phyloP scores from a whole-genome alignment of 1,140 invertebrate species.

The Solenopsis invicta region DNA sequence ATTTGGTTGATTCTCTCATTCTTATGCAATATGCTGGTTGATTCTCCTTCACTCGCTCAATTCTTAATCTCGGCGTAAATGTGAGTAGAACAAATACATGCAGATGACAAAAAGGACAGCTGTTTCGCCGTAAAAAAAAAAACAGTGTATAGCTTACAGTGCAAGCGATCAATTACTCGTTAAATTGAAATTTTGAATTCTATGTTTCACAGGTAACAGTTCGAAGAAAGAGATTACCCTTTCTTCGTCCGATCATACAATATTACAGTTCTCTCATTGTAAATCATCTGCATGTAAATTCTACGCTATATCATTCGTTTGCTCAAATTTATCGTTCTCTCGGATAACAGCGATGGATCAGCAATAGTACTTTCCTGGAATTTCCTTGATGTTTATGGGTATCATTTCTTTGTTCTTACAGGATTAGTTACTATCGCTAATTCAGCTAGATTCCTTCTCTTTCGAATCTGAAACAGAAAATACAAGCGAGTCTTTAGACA shows the following conservation, averaged over 20 bases:
- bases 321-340: constrained; percentile 26
- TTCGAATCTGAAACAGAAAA: constrained; percentile 85
- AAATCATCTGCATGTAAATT: constrained; percentile 65
- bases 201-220: not conserved
- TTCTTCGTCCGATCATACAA: not conserved
- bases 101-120: constrained; percentile 48
- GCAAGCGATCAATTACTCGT: constrained; percentile 29
- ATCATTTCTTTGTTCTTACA: constrained; percentile 59
- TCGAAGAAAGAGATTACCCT: not conserved
- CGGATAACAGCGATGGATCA: constrained; percentile 64
- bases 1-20: constrained; percentile 78
- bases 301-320: constrained; percentile 38
- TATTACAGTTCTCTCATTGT: constrained; percentile 26
- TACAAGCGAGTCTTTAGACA: not conserved
- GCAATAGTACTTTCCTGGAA: constrained; percentile 64
- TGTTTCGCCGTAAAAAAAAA: not conserved
- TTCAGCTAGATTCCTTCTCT: constrained; percentile 87
- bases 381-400: constrained; percentile 68
- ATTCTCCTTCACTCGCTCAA: constrained; percentile 39
- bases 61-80: constrained; percentile 59
- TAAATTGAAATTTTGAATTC: constrained; percentile 23
- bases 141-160: constrained; percentile 30
- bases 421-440: constrained; percentile 70
- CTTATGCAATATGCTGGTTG: constrained; percentile 49
- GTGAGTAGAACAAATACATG: constrained; percentile 35